Base-by-base conservation (phyloP, 2,113 vertebrate species). In the Archocentrus centrarchus region DNA sequence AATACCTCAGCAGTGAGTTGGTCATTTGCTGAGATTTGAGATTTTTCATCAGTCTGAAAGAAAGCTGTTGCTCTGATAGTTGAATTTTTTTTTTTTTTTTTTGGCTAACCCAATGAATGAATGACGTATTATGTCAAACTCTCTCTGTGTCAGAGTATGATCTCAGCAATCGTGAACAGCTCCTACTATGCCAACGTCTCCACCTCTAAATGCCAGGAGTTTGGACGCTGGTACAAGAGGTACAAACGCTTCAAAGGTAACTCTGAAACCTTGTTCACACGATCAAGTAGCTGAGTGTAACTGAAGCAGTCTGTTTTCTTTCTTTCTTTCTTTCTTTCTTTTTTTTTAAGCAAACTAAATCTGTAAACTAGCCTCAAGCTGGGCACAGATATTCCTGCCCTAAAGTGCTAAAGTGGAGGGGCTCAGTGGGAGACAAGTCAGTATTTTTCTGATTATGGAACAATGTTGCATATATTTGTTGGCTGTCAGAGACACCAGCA, bases 161-260 rank as follows among this genome's bases (percentile, higher is more conserved):
- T 98, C 96, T 97, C 97, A 90, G 98, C 97, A 82, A 97, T 98
- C 87, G 96, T 98, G 92, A 98, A 97, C 96, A 97, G 97, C 83
- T 98, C 97, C 87, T 98, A 97, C 94, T 98, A 98, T 93, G 97
- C 97, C 96, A 98, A 97, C 87, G 97, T 98, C 91, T 98, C 97
- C 96, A 95, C 96, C 93, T 97, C 97, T 60, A 98, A 98, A 93
- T 98, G 97, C 95, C 97, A 98, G 94, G 97, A 98, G 94, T 98
- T 98, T 90, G 97, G 97, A 87, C 97, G 97, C 96, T 98, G 97
- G 97, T 98, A 98, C 96, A 97, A 97, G 95, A 97, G 97, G 84
- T 97, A 97, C 96, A 98, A 97, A 94, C 97, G 97, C 93, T 96
- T 97, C 94, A 98, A 97, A 98, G 97, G 97, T 98, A 96, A 97